A percentile compares a stretch with the other conserved stretches of the same genome.
These are phyloP conservation scores for Perdita meconis DNA, from an alignment of 2,888 invertebrate genomes.

Conservation along the genomic window DNA sequence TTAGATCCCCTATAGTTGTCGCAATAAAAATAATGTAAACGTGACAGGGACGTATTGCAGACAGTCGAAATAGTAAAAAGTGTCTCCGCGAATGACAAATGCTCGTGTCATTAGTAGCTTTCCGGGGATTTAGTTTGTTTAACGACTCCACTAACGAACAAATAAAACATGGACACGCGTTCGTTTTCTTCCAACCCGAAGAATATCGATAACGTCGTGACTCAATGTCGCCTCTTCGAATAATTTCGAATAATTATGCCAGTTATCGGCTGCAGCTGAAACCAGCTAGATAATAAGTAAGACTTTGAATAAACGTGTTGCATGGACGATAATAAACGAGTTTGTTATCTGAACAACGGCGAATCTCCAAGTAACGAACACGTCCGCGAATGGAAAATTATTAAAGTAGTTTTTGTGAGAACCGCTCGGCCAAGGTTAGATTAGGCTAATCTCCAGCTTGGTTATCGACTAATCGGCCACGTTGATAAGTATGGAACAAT, in stretches of 20 bases:
- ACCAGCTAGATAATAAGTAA: not conserved
- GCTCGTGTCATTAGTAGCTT: slow-evolving; percentile 19
- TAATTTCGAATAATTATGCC: slow-evolving; percentile 14
- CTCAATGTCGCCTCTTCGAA: not conserved
- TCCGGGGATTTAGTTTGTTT: not conserved
- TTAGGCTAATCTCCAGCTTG: not conserved
- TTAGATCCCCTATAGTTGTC: slow-evolving; percentile 38
- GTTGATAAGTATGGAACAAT: slow-evolving; percentile 32
- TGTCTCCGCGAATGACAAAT: slow-evolving; percentile 15
- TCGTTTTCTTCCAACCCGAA: not conserved
- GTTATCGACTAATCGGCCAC: slow-evolving; percentile 28
- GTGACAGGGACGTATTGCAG: slow-evolving; percentile 11
- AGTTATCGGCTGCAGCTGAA: not conserved
- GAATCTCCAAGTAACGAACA: not conserved
- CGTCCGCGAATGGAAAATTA: not conserved
- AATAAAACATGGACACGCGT: not conserved
- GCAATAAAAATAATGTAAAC: slow-evolving; percentile 44
- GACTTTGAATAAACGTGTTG: not conserved
- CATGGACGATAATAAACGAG: not conserved
- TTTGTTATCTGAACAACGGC: not conserved
- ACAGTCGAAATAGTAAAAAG: slow-evolving; percentile 9
- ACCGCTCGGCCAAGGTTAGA: not conserved
- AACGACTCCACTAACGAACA: not conserved
- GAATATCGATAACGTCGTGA: not conserved
- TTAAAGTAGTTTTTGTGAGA: not conserved